Percentiles rank a stretch among this genome's conserved stretches.
These are phyloP conservation scores for Neolamprologus ventralis DNA, from an alignment of 2,113 vertebrate genomes.

Conservation along the genomic window DNA sequence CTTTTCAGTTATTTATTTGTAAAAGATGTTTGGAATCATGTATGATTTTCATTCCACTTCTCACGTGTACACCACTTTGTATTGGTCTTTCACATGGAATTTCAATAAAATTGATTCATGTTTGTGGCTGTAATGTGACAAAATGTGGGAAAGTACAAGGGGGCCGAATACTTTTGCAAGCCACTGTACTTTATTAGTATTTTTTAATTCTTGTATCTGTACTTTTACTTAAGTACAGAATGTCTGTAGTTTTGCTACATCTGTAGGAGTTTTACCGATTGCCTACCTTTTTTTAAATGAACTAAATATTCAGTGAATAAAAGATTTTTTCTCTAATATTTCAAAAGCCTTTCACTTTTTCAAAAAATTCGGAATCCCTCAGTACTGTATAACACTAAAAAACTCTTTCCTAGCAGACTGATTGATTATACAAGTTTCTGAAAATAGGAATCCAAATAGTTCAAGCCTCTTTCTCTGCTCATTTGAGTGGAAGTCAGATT, in stretches of 20 bases:
- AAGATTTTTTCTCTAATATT: background rate
- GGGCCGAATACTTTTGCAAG: background rate
- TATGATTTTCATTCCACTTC: accelerated
- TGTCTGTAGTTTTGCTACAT: background rate
- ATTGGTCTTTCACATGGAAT: no score
- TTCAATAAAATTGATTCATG: no score
- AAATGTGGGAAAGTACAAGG: background rate
- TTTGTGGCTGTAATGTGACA: no score
- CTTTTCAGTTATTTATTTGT: background rate
- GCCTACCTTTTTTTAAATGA: background rate
- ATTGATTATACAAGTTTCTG: background rate
- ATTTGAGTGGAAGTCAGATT: background rate
- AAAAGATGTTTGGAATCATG: background rate
- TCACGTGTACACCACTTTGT: background rate
- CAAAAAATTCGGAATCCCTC: background rate
- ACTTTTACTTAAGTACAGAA: background rate
- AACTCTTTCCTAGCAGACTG: background rate
- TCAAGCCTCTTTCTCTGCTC: background rate
- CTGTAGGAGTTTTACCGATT: background rate
- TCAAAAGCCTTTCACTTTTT: background rate
- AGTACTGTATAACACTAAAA: background rate
- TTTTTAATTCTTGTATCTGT: background rate
- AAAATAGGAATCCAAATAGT: background rate
- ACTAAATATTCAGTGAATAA: background rate
- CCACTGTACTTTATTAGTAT: background rate